A percentile compares a stretch with the other conserved stretches of the same genome.
phyloP scores from a whole-genome alignment of 2,888 invertebrate species.

The Mesopsocus fuscifrons region DNA sequence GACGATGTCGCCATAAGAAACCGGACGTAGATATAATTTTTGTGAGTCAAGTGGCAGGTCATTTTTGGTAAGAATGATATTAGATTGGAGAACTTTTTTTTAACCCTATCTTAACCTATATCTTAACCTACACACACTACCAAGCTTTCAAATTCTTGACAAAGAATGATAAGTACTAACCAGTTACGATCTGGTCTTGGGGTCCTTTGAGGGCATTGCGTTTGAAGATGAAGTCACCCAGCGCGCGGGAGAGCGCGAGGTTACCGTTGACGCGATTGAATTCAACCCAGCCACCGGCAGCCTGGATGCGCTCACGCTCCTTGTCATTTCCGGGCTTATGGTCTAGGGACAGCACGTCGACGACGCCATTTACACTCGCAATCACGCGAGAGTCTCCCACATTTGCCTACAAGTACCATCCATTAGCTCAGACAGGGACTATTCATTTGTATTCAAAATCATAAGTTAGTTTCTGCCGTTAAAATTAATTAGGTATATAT shows the following conservation, averaged over 20 bases:
- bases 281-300: constrained; percentile 95
- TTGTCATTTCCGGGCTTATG: constrained; percentile 88
- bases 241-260: constrained; percentile 82
- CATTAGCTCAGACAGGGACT: constrained; percentile 12
- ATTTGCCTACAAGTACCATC: constrained; percentile 63
- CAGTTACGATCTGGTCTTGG: constrained; percentile 94
- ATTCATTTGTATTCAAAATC: not conserved
- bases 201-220: constrained; percentile 65
- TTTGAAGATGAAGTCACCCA: constrained; percentile 96
- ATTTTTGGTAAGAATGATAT: no score
- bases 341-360: constrained; percentile 63
- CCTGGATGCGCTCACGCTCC: constrained; percentile 73
- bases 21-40: no score
- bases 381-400: constrained; percentile 95
- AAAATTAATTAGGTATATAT: no score
- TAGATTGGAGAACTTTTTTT: no score
- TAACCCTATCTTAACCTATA: no score
- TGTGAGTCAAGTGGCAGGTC: no score
- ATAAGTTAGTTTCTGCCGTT: not conserved
- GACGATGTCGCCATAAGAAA: no score
- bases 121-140: no score
- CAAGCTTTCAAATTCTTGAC: no score
- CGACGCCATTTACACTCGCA: constrained; percentile 64
- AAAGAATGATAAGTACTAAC: constrained; percentile 31
- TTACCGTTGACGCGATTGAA: constrained; percentile 97